Evolutionary conservation across 2,888 invertebrate genomes (phyloP), one percentile per base, ranked within the genome.

Genomic region (Drosophila meridionalis): DNA sequence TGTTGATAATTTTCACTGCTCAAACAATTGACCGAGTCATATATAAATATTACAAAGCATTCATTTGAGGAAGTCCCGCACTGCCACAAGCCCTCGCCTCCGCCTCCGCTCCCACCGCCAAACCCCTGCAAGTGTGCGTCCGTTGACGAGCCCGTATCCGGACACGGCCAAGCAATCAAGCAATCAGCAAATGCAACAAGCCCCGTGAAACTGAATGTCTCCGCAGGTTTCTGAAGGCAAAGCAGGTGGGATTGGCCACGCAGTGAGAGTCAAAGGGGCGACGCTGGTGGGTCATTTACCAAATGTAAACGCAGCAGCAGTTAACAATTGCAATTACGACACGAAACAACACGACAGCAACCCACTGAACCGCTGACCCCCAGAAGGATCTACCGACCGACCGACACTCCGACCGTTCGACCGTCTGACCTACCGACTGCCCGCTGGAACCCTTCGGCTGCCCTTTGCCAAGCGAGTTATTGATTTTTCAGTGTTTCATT

Each of bases 291-390:
- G 36, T 14, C 11, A 11, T 4, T n/a, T 7, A 8, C 26, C 28
- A 60, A 63, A 38, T 40, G 65, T 65, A 60, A 62, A 52, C 63
- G 71, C 66, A 67, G 69, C 65, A 48, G 78, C 69, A 72, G 71
- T 78, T 82, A 87, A 85, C 85, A 87, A 85, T 83, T 82, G 82
- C 87, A 85, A 85, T 85, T 85, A 85, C 85, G 75, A 75, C 75
- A 78, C 78, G 43, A 62, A 53, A 69, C 64, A 59, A 57, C 56
- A 73, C 43, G 34, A 28, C 57, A 36, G 38, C 57, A 62, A 47
- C 67, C 69, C 60, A 59, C 45, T 63, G 68, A 69, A 62, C 65
- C 73, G 48, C 65, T 60, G 45, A 48, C 45, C 60, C 75, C 47
- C 72, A 56, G 50, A 62, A 40, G 36, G 47, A 59, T 14, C 36